These are phyloP conservation scores for Phaonia tiefii DNA, from an alignment of 2,888 invertebrate genomes.

Conservation along the genomic window DNA sequence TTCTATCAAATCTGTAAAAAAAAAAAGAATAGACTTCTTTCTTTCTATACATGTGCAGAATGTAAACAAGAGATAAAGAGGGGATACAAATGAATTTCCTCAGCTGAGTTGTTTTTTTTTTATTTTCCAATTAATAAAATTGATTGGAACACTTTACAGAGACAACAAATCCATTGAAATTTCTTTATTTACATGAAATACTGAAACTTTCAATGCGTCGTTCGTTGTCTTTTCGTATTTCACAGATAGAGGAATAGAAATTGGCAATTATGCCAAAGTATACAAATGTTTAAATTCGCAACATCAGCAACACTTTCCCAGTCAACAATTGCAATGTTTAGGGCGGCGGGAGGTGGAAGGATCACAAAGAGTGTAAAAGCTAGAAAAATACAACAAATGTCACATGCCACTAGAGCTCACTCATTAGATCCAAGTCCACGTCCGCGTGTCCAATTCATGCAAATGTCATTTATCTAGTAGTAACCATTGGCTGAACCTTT, in stretches of 20 bases:
- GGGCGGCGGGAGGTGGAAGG: conserved; percentile 5
- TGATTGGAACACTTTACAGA: conserved; percentile 37
- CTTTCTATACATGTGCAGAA: neutral
- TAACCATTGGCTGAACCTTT: too few species aligned
- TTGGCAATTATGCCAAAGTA: conserved; percentile 61
- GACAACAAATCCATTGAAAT: neutral
- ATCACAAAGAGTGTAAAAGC: too few species aligned
- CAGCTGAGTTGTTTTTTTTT: too few species aligned
- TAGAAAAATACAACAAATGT: conserved; percentile 4
- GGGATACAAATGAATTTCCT: conserved; percentile 39
- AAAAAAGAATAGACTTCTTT: too few species aligned
- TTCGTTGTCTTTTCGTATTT: neutral
- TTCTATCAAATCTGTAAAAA: conserved; percentile 4
- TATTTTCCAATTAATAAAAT: conserved; percentile 60
- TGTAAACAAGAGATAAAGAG: neutral
- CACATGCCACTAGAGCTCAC: neutral
- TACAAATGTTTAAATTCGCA: conserved; percentile 21
- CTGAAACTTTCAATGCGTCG: neutral
- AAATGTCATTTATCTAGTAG: too few species aligned
- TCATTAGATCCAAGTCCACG: neutral
- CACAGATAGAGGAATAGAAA: conserved; percentile 17
- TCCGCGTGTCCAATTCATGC: neutral
- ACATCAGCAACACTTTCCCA: conserved; percentile 9
- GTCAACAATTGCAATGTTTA: neutral
- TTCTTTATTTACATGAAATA: conserved; percentile 4